Base-by-base conservation (phyloP, 1,140 invertebrate genomes). In the Diploscapter pachys region DNA sequence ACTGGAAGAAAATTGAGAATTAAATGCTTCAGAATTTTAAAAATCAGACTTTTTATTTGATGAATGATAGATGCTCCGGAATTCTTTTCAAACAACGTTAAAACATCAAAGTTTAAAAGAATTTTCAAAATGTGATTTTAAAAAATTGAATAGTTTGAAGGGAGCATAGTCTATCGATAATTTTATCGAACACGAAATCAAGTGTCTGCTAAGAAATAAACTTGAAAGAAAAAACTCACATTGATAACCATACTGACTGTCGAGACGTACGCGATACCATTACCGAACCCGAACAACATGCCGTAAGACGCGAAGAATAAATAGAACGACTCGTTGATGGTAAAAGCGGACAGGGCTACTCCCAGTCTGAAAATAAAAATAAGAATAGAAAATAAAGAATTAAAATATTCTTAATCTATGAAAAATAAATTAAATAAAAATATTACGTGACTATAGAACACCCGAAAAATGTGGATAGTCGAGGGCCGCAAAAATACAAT, bases 251-350 rank as follows among this genome's bases (percentile, higher is more conserved):
- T 80, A 5, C 80, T 71, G 5, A 84, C 83, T 8, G 83, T 78
- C n/a, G 81, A 79, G 9, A 83, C 82, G 65, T 84, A 85, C 49
- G 83, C 84, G 54, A 85, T 85, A 11, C 82, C 83, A 56, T 85
- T 80, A 54, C 83, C 83, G 4, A 85, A 67, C 13, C 83, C 83
- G 71, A 85, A 85, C 75, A 84, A 79, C 6, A 84, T 79, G 11
- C 83, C 83, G 71, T 85, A 85, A 11, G 83, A 82, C 59, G 85
- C 13, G 6, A 85, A 68, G 70, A 85, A 85, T 9, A 66, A 53
- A 31, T 52, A 75, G 59, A 83, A 83, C 4, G 82, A 85, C 49
- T 80, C 70, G 53, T 75, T 63, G 62, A 85, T 85, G 4, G 83
- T 83, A 65, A 75, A 85, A n/a, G 72, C 55, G 2, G 83, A 82